Conservation (phyloP, 2,113 vertebrate genomes). For the Cephalopterus ornatus region DNA sequence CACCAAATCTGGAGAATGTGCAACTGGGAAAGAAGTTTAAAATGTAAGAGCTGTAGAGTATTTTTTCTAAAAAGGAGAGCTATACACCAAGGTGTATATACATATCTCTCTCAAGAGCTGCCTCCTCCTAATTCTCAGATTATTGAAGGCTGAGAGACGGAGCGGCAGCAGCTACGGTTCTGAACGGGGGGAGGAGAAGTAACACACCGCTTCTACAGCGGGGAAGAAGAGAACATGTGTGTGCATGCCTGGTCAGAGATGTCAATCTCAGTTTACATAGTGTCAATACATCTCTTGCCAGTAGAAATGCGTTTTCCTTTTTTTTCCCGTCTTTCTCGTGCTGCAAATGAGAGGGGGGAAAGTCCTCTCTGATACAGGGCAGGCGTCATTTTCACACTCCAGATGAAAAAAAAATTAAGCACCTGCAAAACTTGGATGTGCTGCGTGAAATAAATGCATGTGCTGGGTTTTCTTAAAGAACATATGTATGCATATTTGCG, state of each 20-base stretch:
- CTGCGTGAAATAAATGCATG: constrained; percentile 1
- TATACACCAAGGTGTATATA: background rate
- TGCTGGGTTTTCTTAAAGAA: background rate
- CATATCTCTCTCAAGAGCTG: constrained; percentile 34
- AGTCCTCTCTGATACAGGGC: constrained; percentile 32
- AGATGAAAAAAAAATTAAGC: constrained; percentile 62
- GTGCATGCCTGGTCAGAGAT: constrained; percentile 45
- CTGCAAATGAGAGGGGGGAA: constrained; percentile 3
- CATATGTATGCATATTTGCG: background rate
- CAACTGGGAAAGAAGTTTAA: constrained; percentile 57
- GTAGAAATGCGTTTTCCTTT: constrained; percentile 18
- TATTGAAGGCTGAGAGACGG: constrained; percentile 33
- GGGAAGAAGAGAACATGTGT: constrained; percentile 22
- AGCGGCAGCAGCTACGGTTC: background rate
- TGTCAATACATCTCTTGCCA: constrained; percentile 34
- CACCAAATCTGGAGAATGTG: background rate
- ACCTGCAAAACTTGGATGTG: constrained; percentile 61
- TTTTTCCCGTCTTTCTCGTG: constrained; percentile 26
- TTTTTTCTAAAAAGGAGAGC: background rate
- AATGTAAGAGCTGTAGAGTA: background rate
- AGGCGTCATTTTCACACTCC: constrained; percentile 52
- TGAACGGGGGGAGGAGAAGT: background rate
- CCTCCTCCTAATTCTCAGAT: constrained; percentile 51
- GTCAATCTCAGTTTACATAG: constrained; percentile 36
- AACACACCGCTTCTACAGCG: background rate